A percentile compares a stretch with the other conserved stretches of the same genome.
phyloP scores from a whole-genome alignment of 2,113 vertebrate species.

The Indicator indicator region DNA sequence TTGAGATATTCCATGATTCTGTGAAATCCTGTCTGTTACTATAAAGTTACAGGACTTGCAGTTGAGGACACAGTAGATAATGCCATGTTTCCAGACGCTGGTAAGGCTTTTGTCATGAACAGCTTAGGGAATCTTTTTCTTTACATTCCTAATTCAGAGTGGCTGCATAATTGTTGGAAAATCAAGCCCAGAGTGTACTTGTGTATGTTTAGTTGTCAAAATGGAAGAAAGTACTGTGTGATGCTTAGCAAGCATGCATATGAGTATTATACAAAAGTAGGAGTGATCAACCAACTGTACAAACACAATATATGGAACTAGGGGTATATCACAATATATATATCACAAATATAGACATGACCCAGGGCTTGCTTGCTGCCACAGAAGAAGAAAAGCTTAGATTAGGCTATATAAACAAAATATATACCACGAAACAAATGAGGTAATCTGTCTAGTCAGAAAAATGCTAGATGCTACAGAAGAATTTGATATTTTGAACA shows the following conservation, averaged over 20 bases:
- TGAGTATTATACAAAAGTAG: neutral
- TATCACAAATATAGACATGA: neutral
- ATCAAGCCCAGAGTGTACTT: neutral
- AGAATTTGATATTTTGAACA: neutral
- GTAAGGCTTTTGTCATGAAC: neutral
- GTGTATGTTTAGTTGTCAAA: neutral
- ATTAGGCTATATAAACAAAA: neutral
- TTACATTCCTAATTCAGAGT: neutral
- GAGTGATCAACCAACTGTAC: neutral
- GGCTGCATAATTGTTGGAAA: neutral
- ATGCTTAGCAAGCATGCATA: neutral
- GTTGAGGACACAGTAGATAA: neutral
- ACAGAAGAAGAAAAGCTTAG: neutral
- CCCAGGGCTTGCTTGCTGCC: neutral
- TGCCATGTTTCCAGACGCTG: neutral
- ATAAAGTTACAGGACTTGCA: neutral
- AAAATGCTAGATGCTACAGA: neutral
- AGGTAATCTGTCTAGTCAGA: neutral
- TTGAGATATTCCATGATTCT: neutral
- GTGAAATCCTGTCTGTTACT: neutral
- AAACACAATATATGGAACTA: neutral
- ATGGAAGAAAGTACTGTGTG: neutral
- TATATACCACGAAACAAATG: neutral
- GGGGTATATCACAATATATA: neutral
- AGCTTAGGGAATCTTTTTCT: neutral